Evolutionary conservation across 2,797 vertebrate genomes (phyloP), one percentile per base, ranked within the genome.

Genomic region (Enteromius viviparus): DNA sequence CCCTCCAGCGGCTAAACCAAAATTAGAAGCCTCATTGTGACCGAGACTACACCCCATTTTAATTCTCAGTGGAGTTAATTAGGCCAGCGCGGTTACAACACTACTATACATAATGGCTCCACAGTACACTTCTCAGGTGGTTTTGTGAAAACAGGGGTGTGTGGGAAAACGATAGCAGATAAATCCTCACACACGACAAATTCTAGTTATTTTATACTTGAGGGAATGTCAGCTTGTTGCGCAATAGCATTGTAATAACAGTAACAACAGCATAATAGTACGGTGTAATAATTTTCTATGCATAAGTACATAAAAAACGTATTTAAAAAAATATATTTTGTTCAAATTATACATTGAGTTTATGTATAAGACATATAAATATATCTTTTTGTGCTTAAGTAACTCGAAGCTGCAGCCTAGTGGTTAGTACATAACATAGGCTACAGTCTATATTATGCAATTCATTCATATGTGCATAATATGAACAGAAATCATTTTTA

Each of bases 1-100:
- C 87, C 87, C 88, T 89, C 92, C 91, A 87, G 90, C 85, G 92
- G 92, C 92, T 69, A 87, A 79, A 91, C 93, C 92, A 87, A 90
- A 95, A 93, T 94, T 93, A 93, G 93, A 88, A 19, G 65, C 51
- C 66, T 80, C 79, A 66, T 72, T 64, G 86, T 75, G 76, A 83
- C 80, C 60, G 70, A 87, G 72, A 78, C 82, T 85, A 80, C 81
- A 81, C 84, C 74, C 74, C 53, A 71, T 78, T 76, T 76, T 45
- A 66, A 84, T 34, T 81, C 80, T 81, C 80, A 29, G 53, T 71
- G 82, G 66, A 70, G 80, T 72, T 88, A 88, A 89, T 86, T 86
- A 85, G 86, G 81, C 75, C 84, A 83, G 42, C 62, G 26, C 66
- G 65, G 53, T 76, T 58, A 47, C 72, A 62, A 72, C 32, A 74